Evolutionary conservation across 2,797 vertebrate genomes (phyloP).

Genomic region (Xenops minutus): DNA sequence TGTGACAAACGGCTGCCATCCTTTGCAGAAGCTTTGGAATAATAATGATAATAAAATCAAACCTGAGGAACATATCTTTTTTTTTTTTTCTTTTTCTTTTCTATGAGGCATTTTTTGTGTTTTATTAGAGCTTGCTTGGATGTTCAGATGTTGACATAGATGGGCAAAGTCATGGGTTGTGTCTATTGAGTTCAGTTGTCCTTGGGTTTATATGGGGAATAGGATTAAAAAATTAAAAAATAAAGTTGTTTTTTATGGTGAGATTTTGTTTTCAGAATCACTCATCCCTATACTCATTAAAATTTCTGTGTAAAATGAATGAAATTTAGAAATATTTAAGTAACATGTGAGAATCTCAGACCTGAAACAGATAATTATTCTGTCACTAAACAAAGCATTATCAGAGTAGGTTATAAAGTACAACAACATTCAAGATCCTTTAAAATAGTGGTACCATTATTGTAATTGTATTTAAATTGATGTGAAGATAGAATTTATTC

Average conservation of each 20-base stretch:
- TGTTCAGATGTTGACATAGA: neutral
- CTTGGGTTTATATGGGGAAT: neutral
- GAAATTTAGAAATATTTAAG: neutral
- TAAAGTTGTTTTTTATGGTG: fast-evolving
- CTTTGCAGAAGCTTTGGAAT: neutral
- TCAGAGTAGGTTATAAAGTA: neutral
- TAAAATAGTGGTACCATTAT: fast-evolving
- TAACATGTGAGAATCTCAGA: neutral
- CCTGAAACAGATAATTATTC: neutral
- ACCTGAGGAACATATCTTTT: neutral
- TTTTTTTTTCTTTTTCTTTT: neutral
- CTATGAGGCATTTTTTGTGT: neutral
- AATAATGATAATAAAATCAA: neutral
- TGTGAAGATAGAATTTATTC: neutral
- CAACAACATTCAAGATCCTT: neutral
- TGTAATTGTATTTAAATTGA: neutral
- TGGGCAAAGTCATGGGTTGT: neutral
- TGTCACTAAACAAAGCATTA: neutral
- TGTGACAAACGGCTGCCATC: neutral
- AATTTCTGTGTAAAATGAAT: neutral
- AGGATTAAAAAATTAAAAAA: too few relatives aligned
- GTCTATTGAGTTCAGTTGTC: neutral
- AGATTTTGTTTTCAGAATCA: neutral
- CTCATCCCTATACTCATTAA: fast-evolving
- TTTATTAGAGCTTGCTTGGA: neutral